These are phyloP conservation scores for Oceanodroma tethys DNA, from an alignment of 2,113 vertebrate genomes.

Conservation along the genomic window DNA sequence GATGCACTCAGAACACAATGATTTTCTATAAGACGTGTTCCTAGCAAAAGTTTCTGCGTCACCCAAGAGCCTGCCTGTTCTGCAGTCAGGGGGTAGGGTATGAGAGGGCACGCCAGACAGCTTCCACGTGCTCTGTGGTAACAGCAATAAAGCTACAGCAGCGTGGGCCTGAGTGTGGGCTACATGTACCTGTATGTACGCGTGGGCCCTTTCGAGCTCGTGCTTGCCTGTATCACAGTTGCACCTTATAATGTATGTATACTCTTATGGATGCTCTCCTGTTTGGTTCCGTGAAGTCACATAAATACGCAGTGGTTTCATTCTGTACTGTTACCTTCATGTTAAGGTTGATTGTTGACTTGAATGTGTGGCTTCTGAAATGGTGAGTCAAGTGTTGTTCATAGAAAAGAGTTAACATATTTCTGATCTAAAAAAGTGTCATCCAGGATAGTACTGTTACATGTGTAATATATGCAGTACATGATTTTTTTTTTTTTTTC, in stretches of 20 bases:
- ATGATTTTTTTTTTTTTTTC: neutral
- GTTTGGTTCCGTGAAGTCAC: neutral
- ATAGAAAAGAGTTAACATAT: neutral
- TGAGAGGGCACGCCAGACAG: neutral
- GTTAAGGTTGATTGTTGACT: neutral
- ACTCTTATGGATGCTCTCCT: accelerated
- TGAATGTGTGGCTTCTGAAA: neutral
- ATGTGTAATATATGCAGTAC: neutral
- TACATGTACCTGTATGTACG: accelerated
- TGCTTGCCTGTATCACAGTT: neutral
- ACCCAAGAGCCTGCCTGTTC: neutral
- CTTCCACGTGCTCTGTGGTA: no score
- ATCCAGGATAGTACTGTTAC: neutral
- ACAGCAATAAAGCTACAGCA: neutral
- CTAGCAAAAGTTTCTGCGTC: neutral
- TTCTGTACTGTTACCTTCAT: neutral
- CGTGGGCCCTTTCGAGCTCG: neutral
- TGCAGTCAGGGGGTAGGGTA: neutral
- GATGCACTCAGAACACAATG: neutral
- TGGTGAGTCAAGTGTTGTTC: neutral
- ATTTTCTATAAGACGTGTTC: neutral
- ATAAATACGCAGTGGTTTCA: accelerated
- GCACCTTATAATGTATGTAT: accelerated
- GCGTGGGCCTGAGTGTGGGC: accelerated
- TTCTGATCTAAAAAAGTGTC: neutral